These are phyloP conservation scores for Ellobium chinense DNA, from an alignment of 2,888 invertebrate species.

Conservation along the genomic window DNA sequence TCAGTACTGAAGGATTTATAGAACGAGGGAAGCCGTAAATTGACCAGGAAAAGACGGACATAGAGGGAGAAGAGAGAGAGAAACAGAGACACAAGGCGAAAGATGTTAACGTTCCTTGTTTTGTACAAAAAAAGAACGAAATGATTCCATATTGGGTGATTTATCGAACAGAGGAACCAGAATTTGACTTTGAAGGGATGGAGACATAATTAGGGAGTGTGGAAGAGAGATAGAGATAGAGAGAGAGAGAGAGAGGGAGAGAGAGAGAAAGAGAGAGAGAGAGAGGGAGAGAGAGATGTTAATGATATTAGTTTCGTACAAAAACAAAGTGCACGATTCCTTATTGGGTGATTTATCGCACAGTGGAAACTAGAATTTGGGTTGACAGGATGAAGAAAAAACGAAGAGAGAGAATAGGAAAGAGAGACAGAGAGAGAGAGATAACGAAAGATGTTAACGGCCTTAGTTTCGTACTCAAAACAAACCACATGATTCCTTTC, in stretches of 20 bases:
- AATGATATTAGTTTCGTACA: too few relatives aligned
- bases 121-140: too few relatives aligned
- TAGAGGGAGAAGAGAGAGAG: slow-evolving; percentile 25
- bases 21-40: neutral
- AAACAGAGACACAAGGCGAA: slow-evolving; percentile 7
- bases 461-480: neutral
- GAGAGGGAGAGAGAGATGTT: neutral
- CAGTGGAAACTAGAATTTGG: too few relatives aligned
- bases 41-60: neutral
- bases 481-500: too few relatives aligned
- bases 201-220: too few relatives aligned
- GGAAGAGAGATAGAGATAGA: neutral
- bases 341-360: too few relatives aligned
- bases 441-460: slow-evolving; percentile 3
- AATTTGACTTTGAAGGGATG: neutral
- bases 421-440: slow-evolving; percentile 21
- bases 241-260: neutral
- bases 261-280: slow-evolving; percentile 12
- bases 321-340: too few relatives aligned
- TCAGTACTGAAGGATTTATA: neutral
- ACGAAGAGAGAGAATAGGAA: slow-evolving; percentile 4
- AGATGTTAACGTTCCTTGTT: too few relatives aligned
- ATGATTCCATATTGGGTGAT: neutral
- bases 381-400: neutral
- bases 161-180: neutral